A percentile compares a stretch with the other conserved stretches of the same genome.
phyloP scores from a whole-genome alignment of 2,113 vertebrate genomes.

The Passer montanus region DNA sequence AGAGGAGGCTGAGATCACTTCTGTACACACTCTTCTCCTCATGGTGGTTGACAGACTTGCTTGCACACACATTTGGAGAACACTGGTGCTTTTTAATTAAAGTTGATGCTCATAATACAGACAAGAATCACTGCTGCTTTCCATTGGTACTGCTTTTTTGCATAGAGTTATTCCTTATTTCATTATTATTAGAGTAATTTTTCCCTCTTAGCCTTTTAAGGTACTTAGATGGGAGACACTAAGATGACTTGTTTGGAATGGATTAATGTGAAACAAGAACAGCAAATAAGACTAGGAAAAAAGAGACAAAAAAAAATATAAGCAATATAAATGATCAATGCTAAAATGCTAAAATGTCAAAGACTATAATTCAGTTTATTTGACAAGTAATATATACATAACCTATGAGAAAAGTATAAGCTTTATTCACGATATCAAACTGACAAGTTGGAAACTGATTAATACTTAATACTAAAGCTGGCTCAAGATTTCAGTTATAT shows the following conservation, averaged over 20 bases:
- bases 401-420: neutral
- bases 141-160: neutral
- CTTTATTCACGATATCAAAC: neutral
- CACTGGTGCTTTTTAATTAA: neutral
- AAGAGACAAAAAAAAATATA: neutral
- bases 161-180: neutral
- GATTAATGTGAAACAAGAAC: neutral
- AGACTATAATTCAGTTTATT: neutral
- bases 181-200: neutral
- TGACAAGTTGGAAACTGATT: neutral
- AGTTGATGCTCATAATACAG: neutral
- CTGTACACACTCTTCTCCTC: neutral
- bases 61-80: neutral
- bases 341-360: neutral
- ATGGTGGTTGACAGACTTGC: neutral
- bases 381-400: neutral
- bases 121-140: neutral
- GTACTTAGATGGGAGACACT: neutral
- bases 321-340: neutral
- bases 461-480: neutral
- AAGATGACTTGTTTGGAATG: neutral
- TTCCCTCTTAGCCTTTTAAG: neutral
- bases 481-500: neutral
- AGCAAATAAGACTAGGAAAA: neutral
- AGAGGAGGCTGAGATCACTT: neutral